phyloP scores from a whole-genome alignment of 2,113 vertebrate species.

The Anguilla japonica region DNA sequence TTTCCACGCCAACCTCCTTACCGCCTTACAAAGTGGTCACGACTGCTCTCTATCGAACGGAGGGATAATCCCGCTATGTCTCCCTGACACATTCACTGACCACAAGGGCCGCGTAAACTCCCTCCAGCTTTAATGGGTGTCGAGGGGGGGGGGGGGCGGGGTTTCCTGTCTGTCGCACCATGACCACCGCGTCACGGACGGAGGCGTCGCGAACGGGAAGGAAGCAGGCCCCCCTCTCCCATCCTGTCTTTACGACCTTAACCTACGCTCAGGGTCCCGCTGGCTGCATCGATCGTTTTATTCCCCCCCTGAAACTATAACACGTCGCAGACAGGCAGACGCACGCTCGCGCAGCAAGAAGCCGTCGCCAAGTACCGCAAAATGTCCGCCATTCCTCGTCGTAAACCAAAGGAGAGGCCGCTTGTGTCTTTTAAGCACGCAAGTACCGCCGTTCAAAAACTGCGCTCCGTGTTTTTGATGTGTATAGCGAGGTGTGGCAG shows the following conservation, averaged over 20 bases:
- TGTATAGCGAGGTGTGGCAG: background rate
- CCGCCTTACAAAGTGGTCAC: no score
- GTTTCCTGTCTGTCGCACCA: background rate
- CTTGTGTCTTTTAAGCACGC: no score
- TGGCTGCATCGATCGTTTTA: background rate
- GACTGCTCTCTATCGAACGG: no score
- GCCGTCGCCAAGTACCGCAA: background rate
- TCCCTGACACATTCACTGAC: background rate
- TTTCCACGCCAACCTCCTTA: no score
- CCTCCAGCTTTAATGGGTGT: background rate
- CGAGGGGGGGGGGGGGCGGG: background rate
- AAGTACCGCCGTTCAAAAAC: no score
- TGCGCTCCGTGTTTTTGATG: background rate
- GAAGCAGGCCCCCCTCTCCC: background rate
- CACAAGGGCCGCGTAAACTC: background rate
- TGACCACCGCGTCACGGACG: background rate
- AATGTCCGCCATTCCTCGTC: background rate
- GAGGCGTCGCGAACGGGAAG: background rate
- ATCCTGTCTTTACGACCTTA: background rate
- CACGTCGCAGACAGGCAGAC: background rate
- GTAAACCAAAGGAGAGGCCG: background rate
- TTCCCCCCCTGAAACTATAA: background rate
- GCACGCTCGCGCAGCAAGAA: background rate
- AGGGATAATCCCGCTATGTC: no score
- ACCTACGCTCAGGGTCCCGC: background rate